Base-by-base conservation (phyloP, 2,797 vertebrate genomes). In the Sternotherus odoratus region DNA sequence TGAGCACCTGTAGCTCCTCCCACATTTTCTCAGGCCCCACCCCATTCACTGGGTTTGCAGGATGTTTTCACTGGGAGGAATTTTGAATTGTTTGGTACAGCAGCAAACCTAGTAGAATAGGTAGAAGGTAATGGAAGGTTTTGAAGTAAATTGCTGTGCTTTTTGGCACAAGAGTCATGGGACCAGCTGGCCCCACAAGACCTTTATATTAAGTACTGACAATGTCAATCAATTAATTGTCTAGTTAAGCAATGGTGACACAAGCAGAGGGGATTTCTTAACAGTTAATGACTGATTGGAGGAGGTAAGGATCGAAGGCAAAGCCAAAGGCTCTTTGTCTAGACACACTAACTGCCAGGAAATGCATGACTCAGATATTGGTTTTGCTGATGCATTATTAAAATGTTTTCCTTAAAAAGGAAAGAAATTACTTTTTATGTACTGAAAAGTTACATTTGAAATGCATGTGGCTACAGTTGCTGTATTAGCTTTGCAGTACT, bases 211-310 rank as follows among this genome's bases (percentile, higher is more conserved):
- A 87, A 89, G 92, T 49, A 82, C 80, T 85, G 72, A 92, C 92
- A 84, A 86, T 95, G 96, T 95, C 88, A 92, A 84, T 95, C 96
- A 84, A 95, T 88, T 85, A 84, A 93, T 43, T 92, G 92, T 95
- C 91, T 95, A 83, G 93, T 95, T 93, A 85, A 97, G 93, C 84
- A 92, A 36, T 89, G 69, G 82, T 95, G 96, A 95, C 1, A 84
- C 92, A 96, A 91, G 84, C 78, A 91, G 92, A 96, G 91, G 96
- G 91, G 83, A 95, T 96, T 97, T 96, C 88, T 96, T 83, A 86
- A 93, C 94, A 96, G 92, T 97, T 97, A 95, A 96, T 93, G 95
- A 93, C 91, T 96, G 88, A 95, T 91, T 96, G 89, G 94, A 77
- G 93, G 91, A 95, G 88, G 89, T 89, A 63, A 63, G 60, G 94